Conservation (phyloP, 1,140 invertebrate genomes). For the Geopemphigus sp. region DNA sequence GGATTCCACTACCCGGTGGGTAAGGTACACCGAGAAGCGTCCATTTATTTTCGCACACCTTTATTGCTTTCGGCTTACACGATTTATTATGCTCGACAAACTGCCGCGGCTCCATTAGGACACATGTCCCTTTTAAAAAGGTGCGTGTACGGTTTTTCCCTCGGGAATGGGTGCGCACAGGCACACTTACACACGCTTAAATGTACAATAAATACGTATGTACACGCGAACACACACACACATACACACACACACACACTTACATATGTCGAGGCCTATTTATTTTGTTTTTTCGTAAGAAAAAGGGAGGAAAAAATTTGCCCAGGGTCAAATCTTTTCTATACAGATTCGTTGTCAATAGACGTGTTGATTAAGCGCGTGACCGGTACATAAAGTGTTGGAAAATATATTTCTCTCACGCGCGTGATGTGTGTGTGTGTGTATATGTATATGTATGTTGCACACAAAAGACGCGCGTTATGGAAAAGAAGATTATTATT, state of each 20-base stretch:
- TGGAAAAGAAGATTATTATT: constrained; percentile 1
- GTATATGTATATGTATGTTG: background rate
- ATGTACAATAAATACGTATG: too few relatives aligned
- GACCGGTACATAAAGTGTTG: background rate
- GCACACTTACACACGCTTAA: too few relatives aligned
- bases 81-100: constrained; percentile 18
- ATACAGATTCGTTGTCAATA: constrained; percentile 4
- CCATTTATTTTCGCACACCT: constrained; percentile 25
- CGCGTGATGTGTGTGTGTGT: too few relatives aligned
- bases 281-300: constrained; percentile 17
- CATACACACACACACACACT: too few relatives aligned
- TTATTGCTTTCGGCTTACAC: constrained; percentile 22
- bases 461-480: constrained; percentile 7
- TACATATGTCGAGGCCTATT: background rate
- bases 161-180: background rate
- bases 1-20: background rate
- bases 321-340: background rate
- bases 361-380: constrained; percentile 30
- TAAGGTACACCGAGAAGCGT: background rate
- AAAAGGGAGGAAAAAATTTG: background rate
- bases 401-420: background rate
- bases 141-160: background rate
- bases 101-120: constrained; percentile 18
- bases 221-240: too few relatives aligned
- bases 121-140: background rate